Evolutionary conservation across 1,140 invertebrate species (phyloP).

Genomic region (Halotydeus destructor): DNA sequence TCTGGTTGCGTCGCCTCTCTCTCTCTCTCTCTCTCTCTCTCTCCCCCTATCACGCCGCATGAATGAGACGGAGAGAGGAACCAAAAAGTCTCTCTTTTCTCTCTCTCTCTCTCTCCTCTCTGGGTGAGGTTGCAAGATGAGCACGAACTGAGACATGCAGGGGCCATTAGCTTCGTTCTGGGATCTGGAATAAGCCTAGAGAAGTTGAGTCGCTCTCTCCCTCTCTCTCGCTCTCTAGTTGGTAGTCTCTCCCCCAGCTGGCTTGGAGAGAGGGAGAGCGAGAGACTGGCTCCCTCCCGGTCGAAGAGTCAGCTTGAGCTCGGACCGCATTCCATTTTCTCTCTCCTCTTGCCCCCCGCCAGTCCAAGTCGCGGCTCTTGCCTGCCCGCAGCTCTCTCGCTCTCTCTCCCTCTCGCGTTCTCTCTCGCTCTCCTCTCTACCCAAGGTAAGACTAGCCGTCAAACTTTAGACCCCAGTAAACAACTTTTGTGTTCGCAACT

Average conservation of each 20-base stretch:
- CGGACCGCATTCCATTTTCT: neutral
- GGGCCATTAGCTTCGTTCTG: too few species aligned
- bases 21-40: too few species aligned
- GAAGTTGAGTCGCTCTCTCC: too few species aligned
- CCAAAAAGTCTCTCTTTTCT: too few species aligned
- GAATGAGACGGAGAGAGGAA: too few species aligned
- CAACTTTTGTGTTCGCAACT: neutral
- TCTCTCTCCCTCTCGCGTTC: slow-evolving; percentile 1
- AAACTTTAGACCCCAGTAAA: neutral
- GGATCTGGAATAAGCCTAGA: too few species aligned
- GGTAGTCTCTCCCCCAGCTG: neutral
- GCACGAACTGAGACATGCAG: too few species aligned
- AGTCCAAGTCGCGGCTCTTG: neutral
- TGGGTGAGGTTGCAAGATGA: too few species aligned
- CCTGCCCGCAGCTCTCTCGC: slow-evolving; percentile 1
- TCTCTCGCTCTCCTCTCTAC: neutral
- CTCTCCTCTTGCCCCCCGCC: neutral
- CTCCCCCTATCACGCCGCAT: too few species aligned
- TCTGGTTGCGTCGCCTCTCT: too few species aligned
- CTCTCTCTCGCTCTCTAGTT: neutral
- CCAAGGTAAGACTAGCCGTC: neutral
- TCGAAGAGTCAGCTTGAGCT: neutral
- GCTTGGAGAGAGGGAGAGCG: neutral
- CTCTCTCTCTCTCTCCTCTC: too few species aligned
- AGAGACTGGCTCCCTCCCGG: neutral